phyloP scores from a whole-genome alignment of 2,113 vertebrate species.

The Clarias batrachus region DNA sequence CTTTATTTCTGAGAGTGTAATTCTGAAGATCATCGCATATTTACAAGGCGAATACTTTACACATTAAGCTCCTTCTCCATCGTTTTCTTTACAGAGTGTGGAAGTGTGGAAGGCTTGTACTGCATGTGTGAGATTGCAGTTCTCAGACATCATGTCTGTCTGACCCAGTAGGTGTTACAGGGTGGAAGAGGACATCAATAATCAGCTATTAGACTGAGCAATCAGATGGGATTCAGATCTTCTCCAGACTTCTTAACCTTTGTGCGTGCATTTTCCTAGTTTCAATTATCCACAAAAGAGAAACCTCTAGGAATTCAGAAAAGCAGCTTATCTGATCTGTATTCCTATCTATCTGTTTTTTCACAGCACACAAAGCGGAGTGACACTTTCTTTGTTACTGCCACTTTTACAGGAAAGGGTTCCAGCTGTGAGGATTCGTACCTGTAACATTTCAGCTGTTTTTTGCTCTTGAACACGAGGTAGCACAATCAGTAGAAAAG shows the following conservation, averaged over 20 bases:
- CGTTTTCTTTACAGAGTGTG: neutral
- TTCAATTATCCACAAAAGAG: slow-evolving; percentile 27
- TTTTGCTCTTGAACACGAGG: neutral
- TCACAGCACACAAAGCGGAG: slow-evolving; percentile 10
- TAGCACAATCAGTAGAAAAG: neutral
- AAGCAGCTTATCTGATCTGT: slow-evolving; percentile 15
- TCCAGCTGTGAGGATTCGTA: slow-evolving; percentile 36
- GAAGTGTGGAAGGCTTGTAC: neutral
- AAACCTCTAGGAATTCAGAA: slow-evolving; percentile 18
- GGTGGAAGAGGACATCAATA: slow-evolving; percentile 20
- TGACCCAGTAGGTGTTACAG: slow-evolving; percentile 10
- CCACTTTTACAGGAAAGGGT: slow-evolving; percentile 25
- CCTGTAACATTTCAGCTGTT: slow-evolving; percentile 22
- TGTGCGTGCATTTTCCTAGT: slow-evolving; percentile 11
- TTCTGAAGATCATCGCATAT: neutral
- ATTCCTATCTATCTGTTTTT: slow-evolving; percentile 25
- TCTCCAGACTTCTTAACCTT: slow-evolving; percentile 11
- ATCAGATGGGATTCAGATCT: neutral
- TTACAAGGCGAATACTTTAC: neutral
- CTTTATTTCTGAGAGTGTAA: neutral
- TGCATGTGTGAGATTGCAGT: slow-evolving; percentile 16
- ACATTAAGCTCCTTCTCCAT: neutral
- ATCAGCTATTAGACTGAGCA: slow-evolving; percentile 17
- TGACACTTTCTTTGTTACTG: slow-evolving; percentile 24
- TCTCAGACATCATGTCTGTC: neutral